These are phyloP conservation scores for Mactra quadrangularis DNA, from an alignment of 1,140 invertebrate genomes.

Conservation along the genomic window DNA sequence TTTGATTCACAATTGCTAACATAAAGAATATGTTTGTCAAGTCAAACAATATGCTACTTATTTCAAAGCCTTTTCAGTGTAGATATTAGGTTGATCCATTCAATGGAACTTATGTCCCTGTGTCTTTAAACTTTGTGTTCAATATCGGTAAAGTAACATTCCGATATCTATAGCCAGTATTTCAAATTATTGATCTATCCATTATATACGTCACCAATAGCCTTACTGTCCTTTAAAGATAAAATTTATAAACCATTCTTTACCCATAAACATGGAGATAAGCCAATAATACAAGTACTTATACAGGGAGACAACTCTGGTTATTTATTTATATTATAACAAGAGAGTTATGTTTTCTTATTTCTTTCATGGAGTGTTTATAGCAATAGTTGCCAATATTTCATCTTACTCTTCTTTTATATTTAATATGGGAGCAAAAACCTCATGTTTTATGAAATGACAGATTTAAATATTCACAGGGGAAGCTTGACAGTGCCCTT, in stretches of 20 bases:
- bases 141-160: constrained; percentile 38
- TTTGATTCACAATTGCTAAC: constrained; percentile 32
- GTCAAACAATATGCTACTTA: constrained; percentile 44
- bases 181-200: constrained; percentile 15
- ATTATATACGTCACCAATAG: constrained; percentile 22
- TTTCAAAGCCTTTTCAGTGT: constrained; percentile 49
- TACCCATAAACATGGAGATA: constrained; percentile 19
- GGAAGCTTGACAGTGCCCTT: too few relatives aligned
- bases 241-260: constrained; percentile 47
- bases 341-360: too few relatives aligned
- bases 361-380: constrained; percentile 4
- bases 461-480: too few relatives aligned
- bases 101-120: constrained; percentile 25
- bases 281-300: neutral
- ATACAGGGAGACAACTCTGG: too few relatives aligned
- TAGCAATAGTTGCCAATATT: too few relatives aligned
- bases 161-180: constrained; percentile 13
- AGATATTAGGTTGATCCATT: constrained; percentile 44
- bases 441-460: too few relatives aligned
- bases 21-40: constrained; percentile 22
- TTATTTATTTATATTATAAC: too few relatives aligned
- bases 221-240: constrained; percentile 35
- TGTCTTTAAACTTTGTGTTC: constrained; percentile 48
- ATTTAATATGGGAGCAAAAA: too few relatives aligned
- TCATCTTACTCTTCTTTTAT: too few relatives aligned